Conservation (phyloP, 2,113 vertebrate genomes). For the Clinocottus analis region DNA sequence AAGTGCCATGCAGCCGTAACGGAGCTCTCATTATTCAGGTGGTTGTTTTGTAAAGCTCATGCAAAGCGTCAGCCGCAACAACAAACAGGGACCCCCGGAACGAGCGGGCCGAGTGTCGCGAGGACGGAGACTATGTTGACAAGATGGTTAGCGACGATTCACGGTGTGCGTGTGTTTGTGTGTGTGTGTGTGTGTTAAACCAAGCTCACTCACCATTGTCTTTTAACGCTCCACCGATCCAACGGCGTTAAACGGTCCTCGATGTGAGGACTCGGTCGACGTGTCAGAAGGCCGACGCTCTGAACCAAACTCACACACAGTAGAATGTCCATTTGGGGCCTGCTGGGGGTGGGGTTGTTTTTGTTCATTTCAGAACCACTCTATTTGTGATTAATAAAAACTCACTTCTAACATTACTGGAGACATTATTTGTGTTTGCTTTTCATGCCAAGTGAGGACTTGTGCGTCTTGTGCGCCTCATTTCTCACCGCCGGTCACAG, state of each 20-base stretch:
- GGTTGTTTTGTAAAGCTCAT: not conserved
- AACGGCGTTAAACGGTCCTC: not conserved
- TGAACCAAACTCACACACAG: conserved; percentile 58
- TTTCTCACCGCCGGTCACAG: conserved; percentile 4
- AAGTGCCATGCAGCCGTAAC: conserved; percentile 3
- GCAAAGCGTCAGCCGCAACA: conserved; percentile 13
- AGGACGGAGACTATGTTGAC: conserved; percentile 11
- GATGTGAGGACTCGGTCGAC: conserved; percentile 17
- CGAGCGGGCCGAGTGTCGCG: not conserved
- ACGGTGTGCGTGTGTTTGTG: not conserved
- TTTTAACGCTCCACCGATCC: conserved; percentile 32
- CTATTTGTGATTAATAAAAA: conserved; percentile 85
- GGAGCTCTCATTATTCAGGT: conserved; percentile 23
- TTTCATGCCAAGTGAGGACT: not conserved
- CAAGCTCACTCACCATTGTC: conserved; percentile 40
- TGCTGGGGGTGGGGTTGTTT: conserved; percentile 52
- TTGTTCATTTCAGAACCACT: conserved; percentile 78
- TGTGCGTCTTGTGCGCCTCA: conserved; percentile 3
- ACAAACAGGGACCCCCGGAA: not conserved
- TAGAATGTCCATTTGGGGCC: conserved; percentile 62
- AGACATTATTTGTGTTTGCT: conserved; percentile 7
- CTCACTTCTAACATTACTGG: conserved; percentile 76
- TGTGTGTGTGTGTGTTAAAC: conserved; percentile 16
- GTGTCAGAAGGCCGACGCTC: conserved; percentile 29
- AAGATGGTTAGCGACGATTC: not conserved